phyloP scores from a whole-genome alignment of 1,140 invertebrate species.

The Lepeophtheirus salmonis region DNA sequence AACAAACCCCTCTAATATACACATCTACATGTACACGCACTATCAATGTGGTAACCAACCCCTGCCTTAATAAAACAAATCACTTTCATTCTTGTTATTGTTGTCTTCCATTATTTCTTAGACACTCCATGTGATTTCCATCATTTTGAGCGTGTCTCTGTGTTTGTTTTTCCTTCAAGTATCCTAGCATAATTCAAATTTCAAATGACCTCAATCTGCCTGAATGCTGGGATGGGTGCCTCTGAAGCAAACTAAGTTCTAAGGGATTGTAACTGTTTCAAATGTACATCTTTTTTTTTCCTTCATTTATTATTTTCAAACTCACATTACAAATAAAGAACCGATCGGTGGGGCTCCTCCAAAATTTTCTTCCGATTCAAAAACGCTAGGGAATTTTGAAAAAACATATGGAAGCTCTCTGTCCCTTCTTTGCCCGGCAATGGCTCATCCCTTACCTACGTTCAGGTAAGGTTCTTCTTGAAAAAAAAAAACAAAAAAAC shows the following conservation, averaged over 20 bases:
- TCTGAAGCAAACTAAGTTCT: conserved; percentile 10
- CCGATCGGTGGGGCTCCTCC: conserved; percentile 39
- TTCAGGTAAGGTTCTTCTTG: conserved; percentile 33
- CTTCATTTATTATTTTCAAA: not conserved
- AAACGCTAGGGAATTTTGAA: conserved; percentile 23
- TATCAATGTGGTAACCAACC: too few species aligned
- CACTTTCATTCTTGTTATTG: too few species aligned
- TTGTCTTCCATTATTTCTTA: too few species aligned
- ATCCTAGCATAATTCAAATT: not conserved
- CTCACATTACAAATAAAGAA: conserved; percentile 30
- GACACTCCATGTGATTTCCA: too few species aligned
- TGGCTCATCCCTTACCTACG: conserved; percentile 46
- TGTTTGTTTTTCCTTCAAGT: not conserved
- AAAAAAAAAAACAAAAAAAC: not conserved
- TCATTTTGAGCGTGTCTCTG: not conserved
- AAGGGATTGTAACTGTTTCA: too few species aligned
- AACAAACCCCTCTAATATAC: too few species aligned
- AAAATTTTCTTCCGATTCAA: conserved; percentile 32
- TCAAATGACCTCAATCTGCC: conserved; percentile 15
- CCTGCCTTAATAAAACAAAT: too few species aligned
- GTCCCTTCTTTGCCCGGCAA: conserved; percentile 44
- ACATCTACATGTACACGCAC: too few species aligned
- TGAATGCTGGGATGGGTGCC: conserved; percentile 19
- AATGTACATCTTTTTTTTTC: not conserved
- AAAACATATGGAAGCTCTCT: conserved; percentile 24